Percentiles rank a stretch among this genome's conserved stretches.
Evolutionary conservation across 2,797 vertebrate species (phyloP).

Genomic region (Distichodus sexfasciatus): DNA sequence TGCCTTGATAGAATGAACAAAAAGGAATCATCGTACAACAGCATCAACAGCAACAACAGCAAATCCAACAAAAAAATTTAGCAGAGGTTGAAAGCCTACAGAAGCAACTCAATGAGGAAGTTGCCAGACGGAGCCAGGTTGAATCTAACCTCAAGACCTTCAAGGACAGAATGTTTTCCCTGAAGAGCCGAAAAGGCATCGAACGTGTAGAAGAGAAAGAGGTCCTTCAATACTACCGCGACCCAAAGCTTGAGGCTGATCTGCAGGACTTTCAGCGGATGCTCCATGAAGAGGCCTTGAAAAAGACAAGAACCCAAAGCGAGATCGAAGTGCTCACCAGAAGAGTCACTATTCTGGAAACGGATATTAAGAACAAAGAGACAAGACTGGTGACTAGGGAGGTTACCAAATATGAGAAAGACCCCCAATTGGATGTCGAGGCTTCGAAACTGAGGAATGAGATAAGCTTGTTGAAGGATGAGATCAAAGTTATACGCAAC

Average conservation of each 20-base stretch:
- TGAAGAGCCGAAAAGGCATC: slow-evolving; percentile 85
- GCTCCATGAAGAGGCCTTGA: slow-evolving; percentile 75
- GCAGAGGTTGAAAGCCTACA: slow-evolving; percentile 67
- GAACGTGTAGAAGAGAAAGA: slow-evolving; percentile 92
- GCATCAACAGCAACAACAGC: slow-evolving; percentile 65
- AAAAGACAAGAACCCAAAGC: slow-evolving; percentile 67
- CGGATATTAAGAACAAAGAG: slow-evolving; percentile 65
- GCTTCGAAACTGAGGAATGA: slow-evolving; percentile 76
- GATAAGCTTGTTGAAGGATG: slow-evolving; percentile 71
- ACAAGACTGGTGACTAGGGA: slow-evolving; percentile 91
- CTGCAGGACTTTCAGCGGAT: slow-evolving; percentile 68
- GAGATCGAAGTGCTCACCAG: slow-evolving; percentile 74
- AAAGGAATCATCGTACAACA: slow-evolving; percentile 69
- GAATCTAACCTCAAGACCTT: slow-evolving; percentile 77
- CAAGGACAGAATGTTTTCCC: slow-evolving; percentile 76
- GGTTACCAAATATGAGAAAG: slow-evolving; percentile 90
- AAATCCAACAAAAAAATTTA: slow-evolving; percentile 59
- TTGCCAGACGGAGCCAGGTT: slow-evolving; percentile 65
- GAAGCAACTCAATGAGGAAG: slow-evolving; percentile 81
- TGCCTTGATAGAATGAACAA: slow-evolving; percentile 80
- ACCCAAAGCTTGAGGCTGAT: slow-evolving; percentile 82
- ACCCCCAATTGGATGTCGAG: slow-evolving; percentile 84
- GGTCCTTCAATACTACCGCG: slow-evolving; percentile 87
- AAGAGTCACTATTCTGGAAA: slow-evolving; percentile 75
- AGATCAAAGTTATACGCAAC: slow-evolving; percentile 64